These are phyloP conservation scores for Dromaius novaehollandiae DNA, from an alignment of 2,113 vertebrate species.

Conservation along the genomic window DNA sequence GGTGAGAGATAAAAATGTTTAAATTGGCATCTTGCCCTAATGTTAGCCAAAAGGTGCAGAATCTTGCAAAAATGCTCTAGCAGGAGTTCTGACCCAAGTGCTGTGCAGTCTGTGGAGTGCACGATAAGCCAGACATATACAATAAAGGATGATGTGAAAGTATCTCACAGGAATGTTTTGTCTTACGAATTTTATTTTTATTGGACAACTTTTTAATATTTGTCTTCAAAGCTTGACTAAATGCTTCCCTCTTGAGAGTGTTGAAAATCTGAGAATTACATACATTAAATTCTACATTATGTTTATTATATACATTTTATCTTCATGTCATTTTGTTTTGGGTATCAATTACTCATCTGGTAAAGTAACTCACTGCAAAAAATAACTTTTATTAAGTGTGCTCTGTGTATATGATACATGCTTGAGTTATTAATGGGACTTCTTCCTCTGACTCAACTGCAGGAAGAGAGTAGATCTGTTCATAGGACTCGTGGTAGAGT, in stretches of 20 bases:
- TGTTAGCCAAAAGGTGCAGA: constrained; percentile 7
- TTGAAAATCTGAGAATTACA: neutral
- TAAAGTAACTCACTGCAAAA: neutral
- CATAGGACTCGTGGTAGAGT: neutral
- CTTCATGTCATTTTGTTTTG: neutral
- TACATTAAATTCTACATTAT: neutral
- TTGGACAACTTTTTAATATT: neutral
- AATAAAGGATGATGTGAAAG: neutral
- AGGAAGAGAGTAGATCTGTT: neutral
- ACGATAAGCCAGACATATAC: neutral
- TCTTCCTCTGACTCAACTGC: neutral
- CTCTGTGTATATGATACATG: neutral
- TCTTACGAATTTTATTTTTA: neutral
- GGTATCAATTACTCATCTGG: neutral
- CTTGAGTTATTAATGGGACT: neutral
- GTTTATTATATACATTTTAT: neutral
- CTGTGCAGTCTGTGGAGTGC: neutral
- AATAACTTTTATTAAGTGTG: neutral
- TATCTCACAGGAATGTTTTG: neutral
- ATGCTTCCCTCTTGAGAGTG: neutral
- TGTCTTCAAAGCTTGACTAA: neutral
- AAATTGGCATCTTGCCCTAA: neutral
- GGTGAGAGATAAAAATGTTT: constrained; percentile 11
- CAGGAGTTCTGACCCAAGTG: neutral
- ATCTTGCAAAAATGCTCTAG: neutral